Base-by-base conservation (phyloP, 2,888 invertebrate genomes). In the Formica aserva region DNA sequence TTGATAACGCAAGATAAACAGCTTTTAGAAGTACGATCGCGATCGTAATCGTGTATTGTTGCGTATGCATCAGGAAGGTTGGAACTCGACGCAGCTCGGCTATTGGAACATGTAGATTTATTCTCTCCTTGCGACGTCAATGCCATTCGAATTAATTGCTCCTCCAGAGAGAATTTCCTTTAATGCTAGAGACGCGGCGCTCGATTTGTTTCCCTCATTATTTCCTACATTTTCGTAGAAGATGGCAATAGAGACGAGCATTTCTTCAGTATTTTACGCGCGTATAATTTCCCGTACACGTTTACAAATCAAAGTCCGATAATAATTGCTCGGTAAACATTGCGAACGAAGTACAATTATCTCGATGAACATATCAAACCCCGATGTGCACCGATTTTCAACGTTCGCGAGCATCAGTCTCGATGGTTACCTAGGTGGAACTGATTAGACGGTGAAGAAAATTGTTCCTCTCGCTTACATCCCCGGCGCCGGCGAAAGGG, bases 81-180 rank as follows among this genome's bases (percentile, higher is more conserved):
- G 38, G 45, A 48, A 32, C 32, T 55, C 75, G 84, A 57, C 69
- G 82, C 41, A 63, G 48, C 83, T 82, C 82, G 77, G 87, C 89
- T 89, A 90, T 91, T 83, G 89, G 85, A 87, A 81, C 88, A 90
- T 90, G 91, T 86, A 91, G 90, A 92, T 92, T 92, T 92, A 91
- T 90, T 86, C 82, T 86, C 83, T 83, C 72, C 80, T 81, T 83
- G 76, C 45, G 48, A 83, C 83, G 85, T 84, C 86, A 78, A 83
- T 84, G 91, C 29, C 63, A 32, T 67, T n/a, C 65, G 67, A 82
- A 88, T 90, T 88, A 89, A 86, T 89, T 83, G 85, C 82, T 57
- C 55, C 71, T 57, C 57, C 41, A 1, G 26, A 26, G 38, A 26
- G 52, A 55, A 77, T 77, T 22, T 35, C 41, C 18, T 52, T n/a